Evolutionary conservation across 2,888 invertebrate genomes (phyloP).

Genomic region (Anodontia alba): DNA sequence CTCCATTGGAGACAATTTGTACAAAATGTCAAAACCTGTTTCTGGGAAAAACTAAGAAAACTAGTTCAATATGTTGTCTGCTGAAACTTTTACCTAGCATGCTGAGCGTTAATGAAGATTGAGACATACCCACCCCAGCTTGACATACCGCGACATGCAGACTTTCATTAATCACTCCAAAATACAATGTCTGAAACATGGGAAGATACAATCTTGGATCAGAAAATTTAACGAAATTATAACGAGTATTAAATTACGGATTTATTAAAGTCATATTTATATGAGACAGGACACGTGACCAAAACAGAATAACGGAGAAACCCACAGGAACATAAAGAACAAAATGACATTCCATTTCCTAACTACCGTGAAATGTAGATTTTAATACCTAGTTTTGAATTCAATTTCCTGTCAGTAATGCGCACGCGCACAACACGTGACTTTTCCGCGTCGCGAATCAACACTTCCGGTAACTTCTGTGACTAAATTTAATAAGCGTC

Average conservation of each 20-base stretch:
- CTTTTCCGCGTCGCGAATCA: constrained; percentile 35
- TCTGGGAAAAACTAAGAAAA: too few species aligned
- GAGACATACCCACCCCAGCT: not conserved
- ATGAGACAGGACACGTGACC: constrained; percentile 14
- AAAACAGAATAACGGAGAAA: not conserved
- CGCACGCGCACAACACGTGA: constrained; percentile 36
- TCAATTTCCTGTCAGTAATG: constrained; percentile 48
- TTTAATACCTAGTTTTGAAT: constrained; percentile 52
- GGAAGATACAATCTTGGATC: constrained; percentile 5
- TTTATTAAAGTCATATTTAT: constrained; percentile 52
- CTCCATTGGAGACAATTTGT: too few species aligned
- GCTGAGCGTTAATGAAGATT: constrained; percentile 6
- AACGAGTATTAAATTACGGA: constrained; percentile 46
- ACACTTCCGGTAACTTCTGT: constrained; percentile 35
- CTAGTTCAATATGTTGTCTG: too few species aligned
- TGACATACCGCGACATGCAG: constrained; percentile 6
- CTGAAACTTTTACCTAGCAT: too few species aligned
- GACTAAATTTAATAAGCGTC: not conserved
- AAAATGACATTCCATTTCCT: constrained; percentile 7
- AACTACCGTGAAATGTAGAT: constrained; percentile 54
- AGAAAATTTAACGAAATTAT: constrained; percentile 21
- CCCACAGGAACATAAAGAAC: not conserved
- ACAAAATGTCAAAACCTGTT: too few species aligned
- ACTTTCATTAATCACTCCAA: not conserved
- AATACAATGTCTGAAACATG: not conserved